Evolutionary conservation across 35 echinoderm and acorn worm species (phyloP).

Genomic region (Chiridota heheva): DNA sequence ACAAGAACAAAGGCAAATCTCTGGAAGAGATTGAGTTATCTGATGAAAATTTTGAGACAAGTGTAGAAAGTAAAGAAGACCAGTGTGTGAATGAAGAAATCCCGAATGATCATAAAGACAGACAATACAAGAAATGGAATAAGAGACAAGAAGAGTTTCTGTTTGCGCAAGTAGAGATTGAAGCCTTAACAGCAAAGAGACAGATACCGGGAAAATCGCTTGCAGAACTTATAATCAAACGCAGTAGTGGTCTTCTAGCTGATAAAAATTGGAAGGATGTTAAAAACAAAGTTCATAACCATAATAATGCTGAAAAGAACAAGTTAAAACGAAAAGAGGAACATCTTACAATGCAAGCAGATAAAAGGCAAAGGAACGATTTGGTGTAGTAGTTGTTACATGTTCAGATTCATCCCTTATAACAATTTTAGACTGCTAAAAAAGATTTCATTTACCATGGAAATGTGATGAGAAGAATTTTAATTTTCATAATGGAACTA

Average conservation of each 20-base stretch:
- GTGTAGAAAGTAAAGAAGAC: neutral
- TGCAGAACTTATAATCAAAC: neutral
- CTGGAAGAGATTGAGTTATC: constrained; percentile 60
- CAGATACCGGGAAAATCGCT: neutral
- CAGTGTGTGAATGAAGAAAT: neutral
- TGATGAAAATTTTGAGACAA: constrained; percentile 9
- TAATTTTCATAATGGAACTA: too few relatives aligned
- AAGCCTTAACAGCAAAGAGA: neutral
- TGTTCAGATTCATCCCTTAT: too few relatives aligned
- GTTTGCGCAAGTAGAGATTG: neutral
- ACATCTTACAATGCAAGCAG: too few relatives aligned
- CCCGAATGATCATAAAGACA: neutral
- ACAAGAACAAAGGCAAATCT: constrained; percentile 28
- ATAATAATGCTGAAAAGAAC: neutral
- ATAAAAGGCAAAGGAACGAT: too few relatives aligned
- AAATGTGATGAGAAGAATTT: too few relatives aligned
- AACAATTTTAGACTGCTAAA: too few relatives aligned
- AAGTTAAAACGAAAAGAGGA: neutral
- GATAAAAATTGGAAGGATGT: constrained; percentile 18
- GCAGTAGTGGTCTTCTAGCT: neutral
- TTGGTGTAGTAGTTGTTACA: too few relatives aligned
- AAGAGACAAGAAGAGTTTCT: constrained; percentile 3
- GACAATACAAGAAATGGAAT: constrained; percentile 7
- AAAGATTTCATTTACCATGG: too few relatives aligned
- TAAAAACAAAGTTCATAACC: constrained; percentile 33